Evolutionary conservation across 2,888 invertebrate genomes (phyloP).

Genomic region (Vesta saturnalis): DNA sequence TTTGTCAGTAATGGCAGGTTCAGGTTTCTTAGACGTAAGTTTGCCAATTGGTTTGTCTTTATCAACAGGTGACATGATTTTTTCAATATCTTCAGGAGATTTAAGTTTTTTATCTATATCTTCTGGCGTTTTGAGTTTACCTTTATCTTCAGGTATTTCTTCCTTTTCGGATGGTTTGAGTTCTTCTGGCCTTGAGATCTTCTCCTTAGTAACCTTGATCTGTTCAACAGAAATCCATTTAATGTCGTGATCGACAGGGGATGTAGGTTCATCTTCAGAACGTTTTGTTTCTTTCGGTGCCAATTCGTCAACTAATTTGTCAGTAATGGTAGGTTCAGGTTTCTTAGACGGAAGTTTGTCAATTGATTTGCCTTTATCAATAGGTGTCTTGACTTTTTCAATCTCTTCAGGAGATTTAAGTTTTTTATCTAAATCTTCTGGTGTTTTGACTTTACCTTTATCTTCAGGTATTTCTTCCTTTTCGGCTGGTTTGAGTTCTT

Average conservation of each 20-base stretch:
- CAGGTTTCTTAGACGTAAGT: too few relatives aligned
- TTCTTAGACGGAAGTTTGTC: neutral
- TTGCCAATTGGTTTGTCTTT: neutral
- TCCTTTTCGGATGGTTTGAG: too few relatives aligned
- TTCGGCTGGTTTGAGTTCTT: too few relatives aligned
- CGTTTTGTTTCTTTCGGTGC: neutral
- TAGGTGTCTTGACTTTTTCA: too few relatives aligned
- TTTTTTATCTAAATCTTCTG: neutral
- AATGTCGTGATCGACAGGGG: neutral
- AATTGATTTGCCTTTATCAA: too few relatives aligned
- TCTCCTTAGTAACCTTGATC: neutral
- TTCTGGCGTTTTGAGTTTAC: too few relatives aligned
- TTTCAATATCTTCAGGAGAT: neutral
- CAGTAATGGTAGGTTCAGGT: neutral
- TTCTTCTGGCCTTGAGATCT: too few relatives aligned
- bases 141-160: conserved; percentile 15
- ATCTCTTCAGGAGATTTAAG: neutral
- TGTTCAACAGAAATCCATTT: neutral
- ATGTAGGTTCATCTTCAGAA: neutral
- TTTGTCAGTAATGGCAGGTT: too few relatives aligned
- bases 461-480: too few relatives aligned
- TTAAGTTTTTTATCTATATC: too few relatives aligned
- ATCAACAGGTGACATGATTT: neutral
- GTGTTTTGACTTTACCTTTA: too few relatives aligned
- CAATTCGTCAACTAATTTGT: neutral